phyloP scores from a whole-genome alignment of 2,113 vertebrate species.

The Monopterus albus region DNA sequence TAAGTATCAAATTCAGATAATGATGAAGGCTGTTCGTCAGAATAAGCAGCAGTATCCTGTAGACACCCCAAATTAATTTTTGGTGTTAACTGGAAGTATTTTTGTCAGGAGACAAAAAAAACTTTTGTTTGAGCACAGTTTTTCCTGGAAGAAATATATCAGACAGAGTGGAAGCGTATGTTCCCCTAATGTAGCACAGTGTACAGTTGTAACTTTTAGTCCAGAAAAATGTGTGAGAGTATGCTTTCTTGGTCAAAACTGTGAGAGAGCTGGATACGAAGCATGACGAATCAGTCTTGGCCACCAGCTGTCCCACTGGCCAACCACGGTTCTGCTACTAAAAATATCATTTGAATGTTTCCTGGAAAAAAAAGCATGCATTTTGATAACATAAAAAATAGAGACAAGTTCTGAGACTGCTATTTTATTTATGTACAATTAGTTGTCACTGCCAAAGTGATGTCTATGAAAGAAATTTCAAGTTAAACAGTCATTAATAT shows the following conservation, averaged over 20 bases:
- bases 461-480: too few species aligned
- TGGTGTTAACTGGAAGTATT: background rate
- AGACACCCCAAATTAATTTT: background rate
- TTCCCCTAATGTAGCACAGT: too few species aligned
- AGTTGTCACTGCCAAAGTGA: too few species aligned
- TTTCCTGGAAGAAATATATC: background rate
- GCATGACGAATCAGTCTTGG: background rate
- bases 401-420: too few species aligned
- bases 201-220: background rate
- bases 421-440: too few species aligned
- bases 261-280: background rate
- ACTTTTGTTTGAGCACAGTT: background rate
- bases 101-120: constrained; percentile 1
- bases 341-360: too few species aligned
- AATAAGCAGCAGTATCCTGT: background rate
- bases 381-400: too few species aligned
- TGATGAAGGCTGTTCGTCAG: background rate
- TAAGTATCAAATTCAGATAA: constrained; percentile 1
- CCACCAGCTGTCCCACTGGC: background rate
- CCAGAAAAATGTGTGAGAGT: background rate
- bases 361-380: too few species aligned
- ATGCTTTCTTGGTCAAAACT: background rate
- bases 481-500: too few species aligned
- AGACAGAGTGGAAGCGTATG: background rate
- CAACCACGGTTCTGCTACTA: too few species aligned